phyloP scores from a whole-genome alignment of 2,888 invertebrate species.

The Neoitamus cyanurus region DNA sequence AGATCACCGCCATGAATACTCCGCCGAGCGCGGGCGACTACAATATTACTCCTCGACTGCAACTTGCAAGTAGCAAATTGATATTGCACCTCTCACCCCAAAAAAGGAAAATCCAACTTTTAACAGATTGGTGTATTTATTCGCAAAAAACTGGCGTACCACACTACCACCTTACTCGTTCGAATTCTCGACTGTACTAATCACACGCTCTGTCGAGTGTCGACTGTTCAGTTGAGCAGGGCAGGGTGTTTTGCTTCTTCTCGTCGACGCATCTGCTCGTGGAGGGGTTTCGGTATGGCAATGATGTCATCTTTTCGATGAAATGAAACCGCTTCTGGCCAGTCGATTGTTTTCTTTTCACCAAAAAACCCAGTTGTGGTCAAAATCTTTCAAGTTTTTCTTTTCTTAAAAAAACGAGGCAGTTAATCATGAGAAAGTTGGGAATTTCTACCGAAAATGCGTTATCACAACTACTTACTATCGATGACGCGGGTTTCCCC shows the following conservation, averaged over 20 bases:
- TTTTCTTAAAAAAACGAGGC: background rate
- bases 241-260: background rate
- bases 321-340: background rate
- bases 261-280: background rate
- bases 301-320: background rate
- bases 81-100: no score
- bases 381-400: background rate
- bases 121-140: no score
- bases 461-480: background rate
- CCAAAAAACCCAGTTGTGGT: background rate
- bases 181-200: slow-evolving; percentile 57
- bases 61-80: no score
- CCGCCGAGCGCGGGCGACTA: no score
- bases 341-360: background rate
- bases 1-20: background rate
- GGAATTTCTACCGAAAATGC: background rate
- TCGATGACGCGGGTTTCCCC: background rate
- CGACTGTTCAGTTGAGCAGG: no score
- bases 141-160: no score
- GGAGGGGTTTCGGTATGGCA: background rate
- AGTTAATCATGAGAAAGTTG: background rate
- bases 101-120: no score
- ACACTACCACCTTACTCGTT: slow-evolving; percentile 51
- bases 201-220: slow-evolving; percentile 10
- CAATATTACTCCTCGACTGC: no score